Percentiles rank a stretch among this genome's conserved stretches.
Conservation (phyloP, 2,797 vertebrate species). For the Lithobates pipiens region DNA sequence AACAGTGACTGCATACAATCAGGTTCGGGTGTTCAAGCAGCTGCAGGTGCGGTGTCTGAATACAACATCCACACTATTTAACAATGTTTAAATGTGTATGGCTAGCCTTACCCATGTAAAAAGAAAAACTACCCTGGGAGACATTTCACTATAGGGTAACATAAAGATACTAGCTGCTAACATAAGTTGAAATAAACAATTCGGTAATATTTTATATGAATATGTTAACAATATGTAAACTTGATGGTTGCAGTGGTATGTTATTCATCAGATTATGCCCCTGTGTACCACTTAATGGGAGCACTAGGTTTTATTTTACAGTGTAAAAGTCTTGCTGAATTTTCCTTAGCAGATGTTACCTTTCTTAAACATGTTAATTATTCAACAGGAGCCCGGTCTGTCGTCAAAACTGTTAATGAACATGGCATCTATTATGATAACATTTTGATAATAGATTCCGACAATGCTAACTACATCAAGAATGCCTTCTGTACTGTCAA, state of each 20-base stretch:
- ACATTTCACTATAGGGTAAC: background rate
- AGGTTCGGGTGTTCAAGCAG: too few species aligned
- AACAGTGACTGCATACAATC: too few species aligned
- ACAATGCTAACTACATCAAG: conserved; percentile 60
- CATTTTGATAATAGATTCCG: conserved; percentile 63
- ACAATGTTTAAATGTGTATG: too few species aligned
- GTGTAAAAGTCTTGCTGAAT: conserved; percentile 30
- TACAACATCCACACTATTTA: too few species aligned
- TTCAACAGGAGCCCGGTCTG: conserved; percentile 52
- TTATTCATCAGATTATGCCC: background rate
- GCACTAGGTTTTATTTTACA: conserved; percentile 31
- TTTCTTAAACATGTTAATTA: conserved; percentile 60
- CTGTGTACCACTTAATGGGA: conserved; percentile 6
- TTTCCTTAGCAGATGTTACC: conserved; percentile 56
- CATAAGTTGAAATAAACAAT: background rate
- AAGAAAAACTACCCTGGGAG: background rate
- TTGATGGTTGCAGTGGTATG: background rate
- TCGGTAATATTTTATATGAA: background rate
- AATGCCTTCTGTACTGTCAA: conserved; percentile 54
- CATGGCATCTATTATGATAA: conserved; percentile 62
- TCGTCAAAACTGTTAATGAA: conserved; percentile 61
- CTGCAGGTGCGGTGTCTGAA: too few species aligned
- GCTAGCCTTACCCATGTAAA: background rate
- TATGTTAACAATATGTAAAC: background rate
- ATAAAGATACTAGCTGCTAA: background rate